A percentile compares a stretch with the other conserved stretches of the same genome.
These are phyloP conservation scores for Altica lythri DNA, from an alignment of 2,888 invertebrate genomes.

Conservation along the genomic window DNA sequence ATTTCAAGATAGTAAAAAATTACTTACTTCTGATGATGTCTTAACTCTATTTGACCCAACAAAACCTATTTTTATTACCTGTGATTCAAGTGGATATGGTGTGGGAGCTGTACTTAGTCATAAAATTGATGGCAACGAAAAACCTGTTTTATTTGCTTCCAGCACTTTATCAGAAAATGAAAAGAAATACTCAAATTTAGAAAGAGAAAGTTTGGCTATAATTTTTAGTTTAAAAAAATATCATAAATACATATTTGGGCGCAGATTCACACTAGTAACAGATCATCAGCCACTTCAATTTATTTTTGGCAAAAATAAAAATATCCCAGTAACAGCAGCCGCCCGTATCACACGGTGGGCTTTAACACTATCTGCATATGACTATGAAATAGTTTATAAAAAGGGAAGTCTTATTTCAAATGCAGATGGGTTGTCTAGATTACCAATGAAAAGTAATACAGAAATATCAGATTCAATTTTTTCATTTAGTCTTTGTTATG, in stretches of 20 bases:
- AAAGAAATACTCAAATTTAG: constrained; percentile 47
- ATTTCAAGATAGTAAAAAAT: constrained; percentile 37
- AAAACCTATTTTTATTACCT: constrained; percentile 35
- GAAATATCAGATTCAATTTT: too few relatives aligned
- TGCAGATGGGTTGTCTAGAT: too few relatives aligned
- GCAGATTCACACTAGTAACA: too few relatives aligned
- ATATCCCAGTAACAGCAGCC: too few relatives aligned
- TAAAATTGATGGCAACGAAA: constrained; percentile 30
- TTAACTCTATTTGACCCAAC: constrained; percentile 35
- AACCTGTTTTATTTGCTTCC: constrained; percentile 37
- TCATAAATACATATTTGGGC: constrained; percentile 19
- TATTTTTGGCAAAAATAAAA: too few relatives aligned
- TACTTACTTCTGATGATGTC: constrained; percentile 31
- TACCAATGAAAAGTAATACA: too few relatives aligned
- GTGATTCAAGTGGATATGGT: constrained; percentile 38
- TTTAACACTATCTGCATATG: too few relatives aligned
- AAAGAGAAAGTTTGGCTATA: constrained; percentile 47
- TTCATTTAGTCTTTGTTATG: too few relatives aligned
- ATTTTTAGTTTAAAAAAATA: constrained; percentile 47
- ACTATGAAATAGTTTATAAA: too few relatives aligned
- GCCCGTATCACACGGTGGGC: too few relatives aligned
- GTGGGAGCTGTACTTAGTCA: constrained; percentile 39
- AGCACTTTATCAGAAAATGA: constrained; percentile 44
- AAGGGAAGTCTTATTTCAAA: too few relatives aligned
- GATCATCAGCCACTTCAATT: too few relatives aligned